Evolutionary conservation across 2,888 invertebrate genomes (phyloP).

Genomic region (Polyommatus icarus): DNA sequence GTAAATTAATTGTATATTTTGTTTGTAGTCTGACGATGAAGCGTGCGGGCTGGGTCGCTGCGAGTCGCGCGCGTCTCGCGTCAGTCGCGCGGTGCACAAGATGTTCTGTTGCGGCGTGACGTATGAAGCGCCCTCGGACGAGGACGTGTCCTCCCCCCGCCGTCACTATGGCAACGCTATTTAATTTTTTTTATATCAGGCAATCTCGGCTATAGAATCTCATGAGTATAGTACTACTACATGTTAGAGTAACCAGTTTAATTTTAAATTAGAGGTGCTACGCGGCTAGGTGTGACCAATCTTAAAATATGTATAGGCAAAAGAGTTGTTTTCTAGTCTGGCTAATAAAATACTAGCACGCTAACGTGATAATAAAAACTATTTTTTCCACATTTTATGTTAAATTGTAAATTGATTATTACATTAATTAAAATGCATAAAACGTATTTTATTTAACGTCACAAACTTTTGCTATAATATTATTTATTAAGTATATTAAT

Average conservation of each 20-base stretch:
- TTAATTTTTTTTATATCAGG: slow-evolving; percentile 43
- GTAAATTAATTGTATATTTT: slow-evolving; percentile 37
- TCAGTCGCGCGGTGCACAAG: slow-evolving; percentile 63
- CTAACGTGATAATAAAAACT: too few relatives aligned
- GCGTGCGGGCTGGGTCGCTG: slow-evolving; percentile 74
- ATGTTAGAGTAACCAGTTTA: too few relatives aligned
- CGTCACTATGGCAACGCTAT: slow-evolving; percentile 49
- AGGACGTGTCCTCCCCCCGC: slow-evolving; percentile 51
- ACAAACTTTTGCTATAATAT: too few relatives aligned
- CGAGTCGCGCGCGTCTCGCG: slow-evolving; percentile 60
- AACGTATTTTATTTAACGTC: not conserved
- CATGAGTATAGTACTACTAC: not conserved
- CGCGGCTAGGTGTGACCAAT: not conserved
- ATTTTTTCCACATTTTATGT: not conserved
- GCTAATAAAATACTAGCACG: not conserved
- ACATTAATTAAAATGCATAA: not conserved
- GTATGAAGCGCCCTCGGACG: slow-evolving; percentile 63
- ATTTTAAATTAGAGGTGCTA: not conserved
- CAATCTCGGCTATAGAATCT: not conserved
- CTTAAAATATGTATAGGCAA: not conserved
- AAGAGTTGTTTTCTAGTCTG: not conserved
- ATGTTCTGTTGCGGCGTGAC: slow-evolving; percentile 69
- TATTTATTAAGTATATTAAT: not conserved
- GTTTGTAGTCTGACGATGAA: slow-evolving; percentile 68
- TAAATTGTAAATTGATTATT: not conserved